Percentiles rank a stretch among this genome's conserved stretches.
Evolutionary conservation across 2,113 vertebrate species (phyloP).

Genomic region (Myotis davidii): DNA sequence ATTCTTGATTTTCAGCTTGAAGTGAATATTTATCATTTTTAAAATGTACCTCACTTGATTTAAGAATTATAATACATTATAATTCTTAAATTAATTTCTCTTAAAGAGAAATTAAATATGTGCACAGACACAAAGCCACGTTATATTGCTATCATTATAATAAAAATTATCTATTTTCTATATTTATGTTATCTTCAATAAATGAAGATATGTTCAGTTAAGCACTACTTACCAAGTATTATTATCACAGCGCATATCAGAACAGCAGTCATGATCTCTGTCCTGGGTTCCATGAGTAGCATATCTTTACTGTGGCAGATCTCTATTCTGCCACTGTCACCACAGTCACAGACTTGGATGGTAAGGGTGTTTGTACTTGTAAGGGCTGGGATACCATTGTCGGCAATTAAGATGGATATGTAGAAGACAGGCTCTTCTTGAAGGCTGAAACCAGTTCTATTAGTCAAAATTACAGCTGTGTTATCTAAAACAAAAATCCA

Average conservation of each 20-base stretch:
- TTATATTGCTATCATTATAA: background rate
- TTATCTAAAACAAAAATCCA: constrained; percentile 90
- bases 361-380: constrained; percentile 93
- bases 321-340: constrained; percentile 82
- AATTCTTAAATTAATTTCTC: no score
- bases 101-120: background rate
- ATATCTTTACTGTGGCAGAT: constrained; percentile 85
- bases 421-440: constrained; percentile 88
- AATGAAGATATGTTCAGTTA: background rate
- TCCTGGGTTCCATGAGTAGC: constrained; percentile 87
- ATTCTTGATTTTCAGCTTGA: background rate
- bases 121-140: background rate
- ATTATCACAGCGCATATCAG: constrained; percentile 87
- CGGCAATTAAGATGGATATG: constrained; percentile 90
- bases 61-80: background rate
- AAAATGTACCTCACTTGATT: background rate
- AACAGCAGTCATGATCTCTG: constrained; percentile 88
- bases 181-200: background rate
- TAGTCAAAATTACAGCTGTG: constrained; percentile 91
- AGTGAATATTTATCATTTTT: background rate
- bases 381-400: constrained; percentile 91
- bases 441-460: constrained; percentile 88
- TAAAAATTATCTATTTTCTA: background rate
- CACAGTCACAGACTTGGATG: constrained; percentile 91
- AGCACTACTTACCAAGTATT: constrained; percentile 86